These are phyloP conservation scores for Desoria tigrina DNA, from an alignment of 2,888 invertebrate species.

Conservation along the genomic window DNA sequence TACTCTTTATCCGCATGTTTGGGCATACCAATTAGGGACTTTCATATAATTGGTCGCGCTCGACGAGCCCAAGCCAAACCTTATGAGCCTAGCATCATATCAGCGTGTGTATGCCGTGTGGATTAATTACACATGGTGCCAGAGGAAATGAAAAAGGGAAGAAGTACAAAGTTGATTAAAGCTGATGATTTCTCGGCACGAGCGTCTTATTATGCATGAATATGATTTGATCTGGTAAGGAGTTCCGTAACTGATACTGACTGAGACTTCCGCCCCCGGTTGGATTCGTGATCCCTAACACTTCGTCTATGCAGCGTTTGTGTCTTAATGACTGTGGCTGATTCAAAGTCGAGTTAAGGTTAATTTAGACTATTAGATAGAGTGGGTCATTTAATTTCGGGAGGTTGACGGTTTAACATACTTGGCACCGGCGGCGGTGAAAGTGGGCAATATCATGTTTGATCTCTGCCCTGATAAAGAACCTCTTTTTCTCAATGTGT, in stretches of 20 bases:
- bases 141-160: too few relatives aligned
- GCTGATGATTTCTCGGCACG: conserved; percentile 9
- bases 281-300: background rate
- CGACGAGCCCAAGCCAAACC: too few relatives aligned
- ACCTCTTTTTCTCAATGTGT: background rate
- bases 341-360: conserved; percentile 42
- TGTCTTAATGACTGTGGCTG: conserved; percentile 25
- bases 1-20: too few relatives aligned
- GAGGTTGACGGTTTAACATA: conserved; percentile 16
- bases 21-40: too few relatives aligned
- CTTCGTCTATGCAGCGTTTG: background rate
- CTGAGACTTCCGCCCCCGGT: conserved; percentile 42
- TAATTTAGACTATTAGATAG: conserved; percentile 44
- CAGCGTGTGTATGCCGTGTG: background rate
- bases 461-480: conserved; percentile 29
- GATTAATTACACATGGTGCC: conserved; percentile 1
- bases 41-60: too few relatives aligned
- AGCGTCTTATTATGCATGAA: conserved; percentile 17
- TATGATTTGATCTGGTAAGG: conserved; percentile 15
- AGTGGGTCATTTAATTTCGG: conserved; percentile 34
- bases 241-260: conserved; percentile 42
- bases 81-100: too few relatives aligned
- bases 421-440: conserved; percentile 25
- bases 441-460: conserved; percentile 34
- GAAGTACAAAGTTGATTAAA: conserved; percentile 8